Percentiles rank a stretch among this genome's conserved stretches.
Conservation (phyloP, 2,113 vertebrate species). For the Muscicapa adusta region DNA sequence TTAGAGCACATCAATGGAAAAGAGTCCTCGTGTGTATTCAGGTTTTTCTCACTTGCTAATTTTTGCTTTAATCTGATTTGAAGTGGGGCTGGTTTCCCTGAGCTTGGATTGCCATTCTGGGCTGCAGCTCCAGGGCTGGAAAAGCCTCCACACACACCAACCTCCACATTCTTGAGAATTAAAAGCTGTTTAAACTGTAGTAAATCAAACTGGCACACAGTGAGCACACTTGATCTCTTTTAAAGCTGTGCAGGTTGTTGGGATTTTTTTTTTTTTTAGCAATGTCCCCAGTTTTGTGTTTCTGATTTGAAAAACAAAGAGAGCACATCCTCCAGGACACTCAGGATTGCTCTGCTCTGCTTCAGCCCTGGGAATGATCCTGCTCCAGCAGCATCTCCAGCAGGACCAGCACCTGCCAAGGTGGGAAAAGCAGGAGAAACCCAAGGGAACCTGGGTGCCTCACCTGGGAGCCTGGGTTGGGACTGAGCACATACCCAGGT, state of each 20-base stretch:
- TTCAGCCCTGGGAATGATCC: background rate
- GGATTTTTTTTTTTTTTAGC: background rate
- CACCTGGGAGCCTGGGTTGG: background rate
- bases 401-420: background rate
- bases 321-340: background rate
- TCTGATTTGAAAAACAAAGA: constrained; percentile 36
- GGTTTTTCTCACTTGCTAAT: constrained; percentile 18
- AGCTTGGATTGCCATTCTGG: background rate
- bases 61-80: constrained; percentile 43
- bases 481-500: background rate
- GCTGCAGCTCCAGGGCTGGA: background rate
- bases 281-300: background rate
- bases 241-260: constrained; percentile 50
- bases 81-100: background rate
- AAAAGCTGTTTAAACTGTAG: constrained; percentile 12
- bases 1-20: constrained; percentile 38
- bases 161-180: constrained; percentile 37
- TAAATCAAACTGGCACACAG: constrained; percentile 4
- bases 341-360: background rate
- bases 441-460: background rate
- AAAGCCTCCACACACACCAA: background rate
- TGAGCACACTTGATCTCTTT: constrained; percentile 20
- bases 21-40: background rate
- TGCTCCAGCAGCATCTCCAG: fast-evolving
- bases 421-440: background rate